These are phyloP conservation scores for Bombylius discolor DNA, from an alignment of 2,888 invertebrate species.

Conservation along the genomic window DNA sequence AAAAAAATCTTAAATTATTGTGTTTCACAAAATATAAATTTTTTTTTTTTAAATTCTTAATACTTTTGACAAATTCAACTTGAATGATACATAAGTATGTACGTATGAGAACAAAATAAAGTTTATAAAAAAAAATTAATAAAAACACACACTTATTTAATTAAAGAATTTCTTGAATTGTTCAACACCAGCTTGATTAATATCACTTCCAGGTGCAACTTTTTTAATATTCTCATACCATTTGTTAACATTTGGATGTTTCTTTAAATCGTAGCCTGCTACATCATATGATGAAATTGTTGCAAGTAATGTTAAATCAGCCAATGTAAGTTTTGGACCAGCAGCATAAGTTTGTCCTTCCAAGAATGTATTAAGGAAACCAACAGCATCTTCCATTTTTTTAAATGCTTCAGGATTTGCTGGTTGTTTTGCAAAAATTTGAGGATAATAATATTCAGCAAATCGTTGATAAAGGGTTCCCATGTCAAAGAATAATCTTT, in stretches of 20 bases:
- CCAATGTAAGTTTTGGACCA: conserved; percentile 60
- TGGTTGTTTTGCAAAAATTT: conserved; percentile 46
- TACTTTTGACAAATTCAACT: neutral
- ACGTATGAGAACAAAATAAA: no score
- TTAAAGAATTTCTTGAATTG: conserved; percentile 39
- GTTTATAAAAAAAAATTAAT: no score
- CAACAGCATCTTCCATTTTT: conserved; percentile 54
- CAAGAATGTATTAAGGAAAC: conserved; percentile 57
- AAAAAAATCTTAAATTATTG: no score
- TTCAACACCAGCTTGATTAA: conserved; percentile 43
- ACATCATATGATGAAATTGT: conserved; percentile 58
- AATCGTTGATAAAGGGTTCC: conserved; percentile 60
- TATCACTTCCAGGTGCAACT: conserved; percentile 46
- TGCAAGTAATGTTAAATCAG: conserved; percentile 58
- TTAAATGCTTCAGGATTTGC: conserved; percentile 54
- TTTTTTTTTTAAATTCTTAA: neutral
- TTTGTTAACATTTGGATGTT: conserved; percentile 53
- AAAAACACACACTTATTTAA: neutral
- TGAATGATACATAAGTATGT: neutral
- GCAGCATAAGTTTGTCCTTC: conserved; percentile 57
- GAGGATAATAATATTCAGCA: conserved; percentile 54
- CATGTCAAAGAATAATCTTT: conserved; percentile 66
- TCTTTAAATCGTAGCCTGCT: conserved; percentile 50
- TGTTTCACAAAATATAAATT: no score
- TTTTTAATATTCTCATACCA: conserved; percentile 48